phyloP scores from a whole-genome alignment of 2,888 invertebrate species.

The Leucophenga montana region DNA sequence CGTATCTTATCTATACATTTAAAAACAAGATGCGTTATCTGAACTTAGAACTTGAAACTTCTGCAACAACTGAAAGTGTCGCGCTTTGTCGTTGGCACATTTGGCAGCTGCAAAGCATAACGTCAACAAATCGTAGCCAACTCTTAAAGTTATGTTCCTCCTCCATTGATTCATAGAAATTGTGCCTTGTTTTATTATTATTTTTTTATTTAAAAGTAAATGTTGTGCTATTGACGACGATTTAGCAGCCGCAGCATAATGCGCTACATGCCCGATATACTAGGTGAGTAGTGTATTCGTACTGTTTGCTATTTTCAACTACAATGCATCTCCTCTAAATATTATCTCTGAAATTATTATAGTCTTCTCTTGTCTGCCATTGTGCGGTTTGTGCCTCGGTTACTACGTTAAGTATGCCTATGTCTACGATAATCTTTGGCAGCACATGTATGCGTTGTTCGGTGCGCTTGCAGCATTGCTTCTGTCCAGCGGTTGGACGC shows the following conservation, averaged over 20 bases:
- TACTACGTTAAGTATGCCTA: slow-evolving; percentile 64
- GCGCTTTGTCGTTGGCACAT: no score
- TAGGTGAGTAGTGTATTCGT: slow-evolving; percentile 40
- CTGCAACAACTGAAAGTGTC: no score
- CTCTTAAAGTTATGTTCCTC: background rate
- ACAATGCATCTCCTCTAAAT: background rate
- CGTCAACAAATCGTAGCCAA: background rate
- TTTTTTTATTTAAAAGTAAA: no score
- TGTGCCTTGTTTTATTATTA: no score
- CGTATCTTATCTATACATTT: no score
- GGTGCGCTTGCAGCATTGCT: slow-evolving; percentile 47
- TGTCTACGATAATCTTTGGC: slow-evolving; percentile 61
- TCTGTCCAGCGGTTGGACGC: slow-evolving; percentile 57
- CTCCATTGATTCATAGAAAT: no score
- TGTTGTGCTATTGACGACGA: no score
- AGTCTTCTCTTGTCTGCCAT: slow-evolving; percentile 60
- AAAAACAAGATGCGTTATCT: no score
- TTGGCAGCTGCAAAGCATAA: background rate
- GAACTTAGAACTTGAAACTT: no score
- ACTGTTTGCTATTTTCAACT: background rate
- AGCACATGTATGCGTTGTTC: slow-evolving; percentile 59
- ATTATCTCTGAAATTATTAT: background rate
- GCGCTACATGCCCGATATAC: slow-evolving; percentile 52
- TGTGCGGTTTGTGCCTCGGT: slow-evolving; percentile 59
- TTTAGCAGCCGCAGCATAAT: slow-evolving; percentile 28